Evolutionary conservation across 2,797 vertebrate species (phyloP).

Genomic region (Chaunax sp.): DNA sequence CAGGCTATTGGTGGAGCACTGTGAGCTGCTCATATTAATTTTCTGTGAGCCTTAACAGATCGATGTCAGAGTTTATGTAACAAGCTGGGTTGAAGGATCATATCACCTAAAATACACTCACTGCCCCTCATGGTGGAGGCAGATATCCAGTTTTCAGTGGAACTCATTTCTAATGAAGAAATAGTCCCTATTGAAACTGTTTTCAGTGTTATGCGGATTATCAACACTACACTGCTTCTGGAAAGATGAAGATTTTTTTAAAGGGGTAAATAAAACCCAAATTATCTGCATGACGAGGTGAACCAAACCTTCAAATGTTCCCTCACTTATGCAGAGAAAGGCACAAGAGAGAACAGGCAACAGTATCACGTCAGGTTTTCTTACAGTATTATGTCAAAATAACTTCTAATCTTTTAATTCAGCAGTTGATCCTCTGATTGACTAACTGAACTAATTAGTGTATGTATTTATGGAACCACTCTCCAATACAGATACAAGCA

Average conservation of each 20-base stretch:
- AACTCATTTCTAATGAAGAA: background rate
- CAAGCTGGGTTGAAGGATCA: background rate
- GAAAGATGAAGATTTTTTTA: background rate
- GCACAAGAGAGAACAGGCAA: background rate
- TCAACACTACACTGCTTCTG: background rate
- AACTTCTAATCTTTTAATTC: background rate
- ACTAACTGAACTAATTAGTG: background rate
- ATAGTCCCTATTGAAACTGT: background rate
- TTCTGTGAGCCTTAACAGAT: slow-evolving; percentile 12
- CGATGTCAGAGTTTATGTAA: slow-evolving; percentile 13
- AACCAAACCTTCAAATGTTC: background rate
- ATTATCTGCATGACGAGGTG: background rate
- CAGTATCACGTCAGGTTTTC: background rate
- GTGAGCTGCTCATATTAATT: background rate
- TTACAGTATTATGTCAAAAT: background rate
- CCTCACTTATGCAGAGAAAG: background rate
- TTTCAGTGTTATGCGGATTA: background rate
- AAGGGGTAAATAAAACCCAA: background rate
- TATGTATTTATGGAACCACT: too few species aligned
- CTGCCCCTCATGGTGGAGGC: background rate
- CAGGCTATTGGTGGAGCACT: background rate
- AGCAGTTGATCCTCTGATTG: background rate
- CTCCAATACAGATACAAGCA: too few species aligned
- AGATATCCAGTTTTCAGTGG: background rate
- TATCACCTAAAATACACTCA: background rate